These are phyloP conservation scores for Junco hyemalis DNA, from an alignment of 2,113 vertebrate genomes.

Conservation along the genomic window DNA sequence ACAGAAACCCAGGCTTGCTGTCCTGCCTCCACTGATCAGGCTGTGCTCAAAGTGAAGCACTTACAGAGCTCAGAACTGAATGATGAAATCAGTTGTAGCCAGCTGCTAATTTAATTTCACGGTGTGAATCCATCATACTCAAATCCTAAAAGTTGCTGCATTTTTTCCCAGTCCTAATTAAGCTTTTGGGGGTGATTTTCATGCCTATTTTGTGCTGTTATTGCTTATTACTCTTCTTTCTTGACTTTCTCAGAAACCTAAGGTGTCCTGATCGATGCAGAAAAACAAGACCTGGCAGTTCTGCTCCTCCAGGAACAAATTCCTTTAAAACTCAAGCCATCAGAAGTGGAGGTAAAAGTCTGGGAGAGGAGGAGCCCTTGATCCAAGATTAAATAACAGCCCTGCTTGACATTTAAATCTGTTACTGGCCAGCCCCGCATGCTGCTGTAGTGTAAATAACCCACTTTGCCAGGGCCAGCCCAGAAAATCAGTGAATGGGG, in stretches of 20 bases:
- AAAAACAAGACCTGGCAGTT: background rate
- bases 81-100: background rate
- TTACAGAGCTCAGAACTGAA: background rate
- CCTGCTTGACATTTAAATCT: background rate
- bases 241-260: background rate
- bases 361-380: background rate
- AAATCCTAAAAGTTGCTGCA: background rate
- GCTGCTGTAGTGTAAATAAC: background rate
- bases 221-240: background rate
- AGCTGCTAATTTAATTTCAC: slow-evolving; percentile 4
- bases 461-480: background rate
- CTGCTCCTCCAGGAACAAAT: background rate
- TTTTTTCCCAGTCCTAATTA: background rate
- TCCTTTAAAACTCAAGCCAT: background rate
- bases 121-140: background rate
- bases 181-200: background rate
- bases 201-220: background rate
- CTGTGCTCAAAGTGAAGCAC: background rate
- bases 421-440: background rate
- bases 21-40: background rate
- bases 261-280: background rate
- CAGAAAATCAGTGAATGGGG: background rate
- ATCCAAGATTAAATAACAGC: background rate
- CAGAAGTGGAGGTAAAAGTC: background rate
- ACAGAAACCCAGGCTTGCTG: background rate